phyloP scores from a whole-genome alignment of 2,888 invertebrate genomes.

The Acanthosepion lycidas region DNA sequence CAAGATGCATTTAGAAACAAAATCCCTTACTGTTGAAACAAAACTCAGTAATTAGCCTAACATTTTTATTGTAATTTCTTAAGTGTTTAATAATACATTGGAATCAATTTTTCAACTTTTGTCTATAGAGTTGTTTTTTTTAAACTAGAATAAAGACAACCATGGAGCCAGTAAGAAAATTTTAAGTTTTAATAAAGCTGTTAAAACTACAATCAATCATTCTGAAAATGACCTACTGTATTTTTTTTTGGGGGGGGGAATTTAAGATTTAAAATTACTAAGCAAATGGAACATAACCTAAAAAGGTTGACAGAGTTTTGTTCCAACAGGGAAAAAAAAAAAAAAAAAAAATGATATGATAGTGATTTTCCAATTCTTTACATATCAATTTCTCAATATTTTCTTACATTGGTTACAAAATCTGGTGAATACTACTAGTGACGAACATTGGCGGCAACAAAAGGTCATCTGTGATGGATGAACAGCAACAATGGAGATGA shows the following conservation, averaged over 20 bases:
- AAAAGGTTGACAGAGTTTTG: not conserved
- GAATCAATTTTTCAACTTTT: not conserved
- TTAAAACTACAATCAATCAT: not conserved
- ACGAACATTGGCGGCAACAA: not conserved
- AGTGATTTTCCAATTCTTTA: slow-evolving; percentile 1
- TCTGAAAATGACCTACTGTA: not conserved
- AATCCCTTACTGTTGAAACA: slow-evolving; percentile 39
- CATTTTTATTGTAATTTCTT: not conserved
- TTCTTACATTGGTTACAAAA: not conserved
- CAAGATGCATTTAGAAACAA: slow-evolving; percentile 43
- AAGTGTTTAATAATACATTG: not conserved
- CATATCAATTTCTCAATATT: slow-evolving; percentile 21
- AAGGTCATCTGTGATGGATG: slow-evolving; percentile 36
- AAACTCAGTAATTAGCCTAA: not conserved
- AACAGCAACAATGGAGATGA: slow-evolving; percentile 39
- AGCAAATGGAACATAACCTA: not conserved
- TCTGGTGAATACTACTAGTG: slow-evolving; percentile 33
- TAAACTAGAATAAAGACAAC: not conserved
- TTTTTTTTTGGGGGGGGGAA: too few relatives aligned
- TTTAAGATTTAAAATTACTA: not conserved
- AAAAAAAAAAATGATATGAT: not conserved
- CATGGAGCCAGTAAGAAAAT: not conserved
- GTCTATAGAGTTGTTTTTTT: not conserved
- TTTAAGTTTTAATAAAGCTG: not conserved
- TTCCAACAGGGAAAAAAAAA: not conserved